Conservation (phyloP, 2,797 vertebrate genomes). For the Myotis planiceps region DNA sequence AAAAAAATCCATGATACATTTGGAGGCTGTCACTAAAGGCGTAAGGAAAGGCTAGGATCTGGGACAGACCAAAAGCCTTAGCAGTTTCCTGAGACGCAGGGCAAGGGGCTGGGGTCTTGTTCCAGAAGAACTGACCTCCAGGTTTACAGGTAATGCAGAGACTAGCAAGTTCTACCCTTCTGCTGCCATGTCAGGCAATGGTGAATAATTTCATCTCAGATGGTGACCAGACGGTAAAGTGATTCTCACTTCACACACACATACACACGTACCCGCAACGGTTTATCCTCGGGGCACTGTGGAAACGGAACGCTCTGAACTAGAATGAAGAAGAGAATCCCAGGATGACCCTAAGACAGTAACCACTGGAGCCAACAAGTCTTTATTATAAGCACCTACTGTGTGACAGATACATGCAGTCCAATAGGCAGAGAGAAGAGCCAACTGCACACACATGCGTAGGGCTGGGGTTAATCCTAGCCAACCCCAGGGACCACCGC, state of each 20-base stretch:
- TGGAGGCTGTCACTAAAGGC: neutral
- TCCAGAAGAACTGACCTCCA: neutral
- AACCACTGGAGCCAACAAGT: neutral
- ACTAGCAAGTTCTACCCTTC: neutral
- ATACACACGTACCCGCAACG: neutral
- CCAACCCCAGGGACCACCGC: neutral
- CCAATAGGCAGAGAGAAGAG: neutral
- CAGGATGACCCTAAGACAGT: neutral
- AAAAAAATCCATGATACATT: neutral
- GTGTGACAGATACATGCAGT: neutral
- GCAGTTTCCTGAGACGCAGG: neutral
- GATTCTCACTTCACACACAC: neutral
- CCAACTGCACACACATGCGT: accelerated
- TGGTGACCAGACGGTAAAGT: neutral
- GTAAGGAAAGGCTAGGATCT: neutral
- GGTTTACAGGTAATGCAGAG: neutral
- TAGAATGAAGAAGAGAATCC: neutral
- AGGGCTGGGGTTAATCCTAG: neutral
- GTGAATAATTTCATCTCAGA: neutral
- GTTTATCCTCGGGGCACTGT: neutral
- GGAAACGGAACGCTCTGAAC: neutral
- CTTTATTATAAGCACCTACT: neutral
- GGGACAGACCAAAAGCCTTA: neutral
- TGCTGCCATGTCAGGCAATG: neutral
- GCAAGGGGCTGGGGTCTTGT: neutral